Evolutionary conservation across 2,797 vertebrate species (phyloP).

Genomic region (Synaphobranchus kaupii): DNA sequence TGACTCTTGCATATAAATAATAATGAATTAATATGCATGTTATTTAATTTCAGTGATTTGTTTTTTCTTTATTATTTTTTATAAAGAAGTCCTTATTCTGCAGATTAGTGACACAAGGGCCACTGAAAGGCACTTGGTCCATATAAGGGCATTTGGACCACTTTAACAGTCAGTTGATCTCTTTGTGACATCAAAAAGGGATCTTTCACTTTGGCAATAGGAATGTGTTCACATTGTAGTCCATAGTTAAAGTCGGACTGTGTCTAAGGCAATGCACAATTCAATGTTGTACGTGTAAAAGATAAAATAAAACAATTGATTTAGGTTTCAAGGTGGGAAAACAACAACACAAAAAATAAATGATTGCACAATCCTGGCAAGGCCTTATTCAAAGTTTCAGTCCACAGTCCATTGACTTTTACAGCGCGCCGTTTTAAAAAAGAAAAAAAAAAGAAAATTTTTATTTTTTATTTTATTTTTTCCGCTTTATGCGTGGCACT

Average conservation of each 20-base stretch:
- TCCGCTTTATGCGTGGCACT: conserved; percentile 63
- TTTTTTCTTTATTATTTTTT: no score
- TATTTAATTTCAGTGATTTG: background rate
- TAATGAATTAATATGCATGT: background rate
- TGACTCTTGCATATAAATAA: no score
- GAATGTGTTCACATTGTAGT: background rate
- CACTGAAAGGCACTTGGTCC: background rate
- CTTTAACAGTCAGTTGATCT: no score
- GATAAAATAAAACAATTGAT: conserved; percentile 29
- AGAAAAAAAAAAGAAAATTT: no score
- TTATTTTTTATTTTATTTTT: conserved; percentile 62
- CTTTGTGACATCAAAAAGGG: background rate
- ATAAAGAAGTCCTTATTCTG: no score
- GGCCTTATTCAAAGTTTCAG: conserved; percentile 63
- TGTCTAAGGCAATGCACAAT: background rate
- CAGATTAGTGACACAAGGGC: no score
- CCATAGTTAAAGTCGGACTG: background rate
- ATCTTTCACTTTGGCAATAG: background rate
- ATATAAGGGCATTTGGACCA: no score
- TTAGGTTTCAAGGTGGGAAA: conserved; percentile 55
- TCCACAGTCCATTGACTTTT: conserved; percentile 60
- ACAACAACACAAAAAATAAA: conserved; percentile 27
- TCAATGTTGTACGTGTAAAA: background rate
- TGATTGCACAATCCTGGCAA: conserved; percentile 57
- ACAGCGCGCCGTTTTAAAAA: background rate